Evolutionary conservation across 2,797 vertebrate genomes (phyloP).

Genomic region (Meriones psammophilus): DNA sequence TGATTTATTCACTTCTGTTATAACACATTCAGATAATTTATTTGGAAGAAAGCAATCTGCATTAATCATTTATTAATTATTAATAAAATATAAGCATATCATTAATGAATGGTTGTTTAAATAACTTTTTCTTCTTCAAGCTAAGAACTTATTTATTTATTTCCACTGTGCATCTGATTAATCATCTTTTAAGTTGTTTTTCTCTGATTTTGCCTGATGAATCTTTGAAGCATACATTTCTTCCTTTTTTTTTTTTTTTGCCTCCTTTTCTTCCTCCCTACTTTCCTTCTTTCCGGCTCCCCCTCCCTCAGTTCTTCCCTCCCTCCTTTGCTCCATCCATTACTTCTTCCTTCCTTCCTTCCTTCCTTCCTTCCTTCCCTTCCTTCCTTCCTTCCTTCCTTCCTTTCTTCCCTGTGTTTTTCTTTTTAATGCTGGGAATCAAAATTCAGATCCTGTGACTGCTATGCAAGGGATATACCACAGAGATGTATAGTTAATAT

Average conservation of each 20-base stretch:
- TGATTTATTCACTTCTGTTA: constrained; percentile 84
- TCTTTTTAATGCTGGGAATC: no score
- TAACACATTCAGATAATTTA: constrained; percentile 84
- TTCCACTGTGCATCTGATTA: constrained; percentile 63
- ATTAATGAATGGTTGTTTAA: constrained; percentile 76
- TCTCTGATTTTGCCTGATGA: constrained; percentile 50
- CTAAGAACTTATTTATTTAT: constrained; percentile 33
- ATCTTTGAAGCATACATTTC: not conserved
- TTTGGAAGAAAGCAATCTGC: constrained; percentile 80
- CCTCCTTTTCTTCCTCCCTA: not conserved
- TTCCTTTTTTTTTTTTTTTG: not conserved
- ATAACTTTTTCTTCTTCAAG: constrained; percentile 75
- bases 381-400: no score
- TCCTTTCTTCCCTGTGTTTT: rapidly evolving
- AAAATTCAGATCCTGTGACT: not conserved
- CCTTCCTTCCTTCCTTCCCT: not conserved
- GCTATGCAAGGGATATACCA: not conserved
- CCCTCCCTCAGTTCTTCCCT: not conserved
- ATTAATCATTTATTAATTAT: constrained; percentile 88
- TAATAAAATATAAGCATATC: constrained; percentile 83
- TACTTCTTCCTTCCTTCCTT: not conserved
- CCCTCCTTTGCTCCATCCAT: rapidly evolving
- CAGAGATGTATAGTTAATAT: not conserved
- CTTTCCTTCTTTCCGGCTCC: not conserved
- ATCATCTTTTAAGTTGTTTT: constrained; percentile 36